phyloP scores from a whole-genome alignment of 2,113 vertebrate species.

The Chaetodon trifascialis region DNA sequence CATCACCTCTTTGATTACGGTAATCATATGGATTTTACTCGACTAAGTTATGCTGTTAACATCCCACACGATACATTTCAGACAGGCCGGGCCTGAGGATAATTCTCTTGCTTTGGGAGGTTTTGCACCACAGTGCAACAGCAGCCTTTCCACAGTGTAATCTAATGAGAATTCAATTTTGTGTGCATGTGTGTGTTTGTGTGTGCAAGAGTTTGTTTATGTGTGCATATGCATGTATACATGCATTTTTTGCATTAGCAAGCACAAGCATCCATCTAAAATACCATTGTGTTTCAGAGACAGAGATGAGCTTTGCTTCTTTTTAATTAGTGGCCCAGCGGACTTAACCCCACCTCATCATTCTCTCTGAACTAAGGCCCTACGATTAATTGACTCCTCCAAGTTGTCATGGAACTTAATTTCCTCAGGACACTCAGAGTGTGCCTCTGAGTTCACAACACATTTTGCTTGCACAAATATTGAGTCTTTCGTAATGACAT shows the following conservation, averaged over 20 bases:
- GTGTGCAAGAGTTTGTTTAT: background rate
- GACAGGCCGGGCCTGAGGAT: background rate
- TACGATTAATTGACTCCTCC: conserved; percentile 81
- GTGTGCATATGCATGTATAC: background rate
- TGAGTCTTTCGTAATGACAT: conserved; percentile 69
- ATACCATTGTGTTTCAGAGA: conserved; percentile 43
- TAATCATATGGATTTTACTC: conserved; percentile 52
- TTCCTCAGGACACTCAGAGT: conserved; percentile 61
- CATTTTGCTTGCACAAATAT: conserved; percentile 73
- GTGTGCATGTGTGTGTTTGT: background rate
- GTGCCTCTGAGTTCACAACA: conserved; percentile 64
- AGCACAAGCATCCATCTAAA: conserved; percentile 55
- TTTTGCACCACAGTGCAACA: conserved; percentile 13
- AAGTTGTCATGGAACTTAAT: conserved; percentile 78
- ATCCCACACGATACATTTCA: conserved; percentile 21
- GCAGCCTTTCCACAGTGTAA: conserved; percentile 23
- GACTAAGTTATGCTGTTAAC: conserved; percentile 28
- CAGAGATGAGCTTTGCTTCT: conserved; percentile 69
- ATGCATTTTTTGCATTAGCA: background rate
- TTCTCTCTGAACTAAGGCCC: conserved; percentile 70
- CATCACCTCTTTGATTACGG: conserved; percentile 59
- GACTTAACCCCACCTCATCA: conserved; percentile 81
- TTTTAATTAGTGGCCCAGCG: conserved; percentile 83
- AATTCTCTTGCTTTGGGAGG: conserved; percentile 4
- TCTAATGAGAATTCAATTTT: conserved; percentile 42